Percentiles rank a stretch among this genome's conserved stretches.
These are phyloP conservation scores for Morinoia aosen DNA, from an alignment of 2,888 invertebrate genomes.

Conservation along the genomic window DNA sequence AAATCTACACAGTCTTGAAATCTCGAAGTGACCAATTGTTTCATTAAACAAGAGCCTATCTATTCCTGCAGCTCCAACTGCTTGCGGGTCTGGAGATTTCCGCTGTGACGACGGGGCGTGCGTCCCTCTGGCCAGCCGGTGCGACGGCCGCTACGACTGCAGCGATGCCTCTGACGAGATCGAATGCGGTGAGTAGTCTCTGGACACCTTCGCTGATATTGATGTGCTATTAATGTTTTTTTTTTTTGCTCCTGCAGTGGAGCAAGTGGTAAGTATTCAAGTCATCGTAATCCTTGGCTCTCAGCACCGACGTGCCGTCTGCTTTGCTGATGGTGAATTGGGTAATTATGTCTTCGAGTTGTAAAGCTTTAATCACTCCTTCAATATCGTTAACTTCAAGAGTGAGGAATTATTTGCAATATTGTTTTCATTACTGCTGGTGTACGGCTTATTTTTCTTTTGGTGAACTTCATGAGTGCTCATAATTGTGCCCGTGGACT, in stretches of 20 bases:
- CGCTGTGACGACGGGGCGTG: constrained; percentile 83
- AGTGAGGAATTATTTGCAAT: neutral
- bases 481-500: neutral
- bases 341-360: too few species aligned
- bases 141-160: constrained; percentile 74
- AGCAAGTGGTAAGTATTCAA: neutral
- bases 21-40: neutral
- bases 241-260: neutral
- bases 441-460: neutral
- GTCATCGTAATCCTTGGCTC: neutral
- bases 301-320: neutral
- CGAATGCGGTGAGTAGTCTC: constrained; percentile 57
- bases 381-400: neutral
- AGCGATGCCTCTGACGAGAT: constrained; percentile 62
- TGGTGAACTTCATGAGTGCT: neutral
- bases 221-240: neutral
- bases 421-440: neutral
- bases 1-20: neutral
- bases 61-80: neutral
- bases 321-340: neutral
- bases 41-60: neutral
- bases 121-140: constrained; percentile 79
- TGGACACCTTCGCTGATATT: neutral
- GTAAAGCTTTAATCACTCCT: too few species aligned
- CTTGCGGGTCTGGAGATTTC: constrained; percentile 75